These are phyloP conservation scores for Tipula lateralis DNA, from an alignment of 2,888 invertebrate species.

Conservation along the genomic window DNA sequence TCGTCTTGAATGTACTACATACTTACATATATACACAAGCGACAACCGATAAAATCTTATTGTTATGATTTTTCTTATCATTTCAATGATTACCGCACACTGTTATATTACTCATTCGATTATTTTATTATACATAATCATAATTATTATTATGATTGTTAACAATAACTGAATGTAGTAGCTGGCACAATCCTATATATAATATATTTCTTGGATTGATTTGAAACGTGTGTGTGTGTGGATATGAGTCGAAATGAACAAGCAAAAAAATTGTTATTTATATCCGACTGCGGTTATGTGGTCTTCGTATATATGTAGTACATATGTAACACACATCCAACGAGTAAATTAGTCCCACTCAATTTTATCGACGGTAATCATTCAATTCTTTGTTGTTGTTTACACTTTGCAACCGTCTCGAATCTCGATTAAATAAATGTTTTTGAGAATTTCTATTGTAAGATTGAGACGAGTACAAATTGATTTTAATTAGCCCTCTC, in stretches of 20 bases:
- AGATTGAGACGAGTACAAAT: not conserved
- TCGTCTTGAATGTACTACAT: too few species aligned
- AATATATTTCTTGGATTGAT: not conserved
- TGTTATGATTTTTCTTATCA: slow-evolving; percentile 14
- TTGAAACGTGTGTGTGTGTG: not conserved
- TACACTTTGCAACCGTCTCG: not conserved
- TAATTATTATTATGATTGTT: slow-evolving; percentile 11
- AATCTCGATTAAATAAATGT: not conserved
- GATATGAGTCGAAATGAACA: not conserved
- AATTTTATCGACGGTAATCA: not conserved
- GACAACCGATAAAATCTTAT: not conserved
- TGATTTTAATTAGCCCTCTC: not conserved
- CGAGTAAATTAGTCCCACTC: not conserved
- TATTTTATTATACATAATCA: not conserved
- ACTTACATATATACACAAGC: not conserved
- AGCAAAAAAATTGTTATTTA: not conserved
- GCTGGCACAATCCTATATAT: not conserved
- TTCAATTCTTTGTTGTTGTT: not conserved
- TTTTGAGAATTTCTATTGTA: not conserved
- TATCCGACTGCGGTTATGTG: not conserved
- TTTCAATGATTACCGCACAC: not conserved
- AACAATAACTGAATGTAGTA: not conserved
- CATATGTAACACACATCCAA: not conserved
- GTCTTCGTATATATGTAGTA: not conserved
- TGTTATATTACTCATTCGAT: not conserved